phyloP scores from a whole-genome alignment of 2,888 invertebrate genomes.

The Antheraea assamensis region DNA sequence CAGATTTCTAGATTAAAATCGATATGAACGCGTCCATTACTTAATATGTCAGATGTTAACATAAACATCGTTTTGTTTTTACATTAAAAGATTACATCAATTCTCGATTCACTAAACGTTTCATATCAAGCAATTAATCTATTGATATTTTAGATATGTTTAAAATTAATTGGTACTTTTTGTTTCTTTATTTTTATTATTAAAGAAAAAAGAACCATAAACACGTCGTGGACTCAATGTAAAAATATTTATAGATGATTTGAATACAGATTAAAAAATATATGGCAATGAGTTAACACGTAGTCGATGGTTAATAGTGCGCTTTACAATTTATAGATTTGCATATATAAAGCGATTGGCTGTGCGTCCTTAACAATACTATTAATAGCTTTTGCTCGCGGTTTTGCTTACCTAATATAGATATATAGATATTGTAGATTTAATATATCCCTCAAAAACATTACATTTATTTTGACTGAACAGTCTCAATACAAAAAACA shows the following conservation, averaged over 20 bases:
- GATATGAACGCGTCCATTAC: background rate
- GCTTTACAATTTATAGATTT: too few relatives aligned
- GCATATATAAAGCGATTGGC: too few relatives aligned
- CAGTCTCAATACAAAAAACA: too few relatives aligned
- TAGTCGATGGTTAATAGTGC: too few relatives aligned
- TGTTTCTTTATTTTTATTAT: background rate
- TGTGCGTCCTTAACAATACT: too few relatives aligned
- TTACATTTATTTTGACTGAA: too few relatives aligned
- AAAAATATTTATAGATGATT: background rate
- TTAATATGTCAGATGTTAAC: constrained; percentile 7
- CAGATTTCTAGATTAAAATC: constrained; percentile 10
- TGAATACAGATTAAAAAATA: background rate
- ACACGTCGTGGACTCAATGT: background rate
- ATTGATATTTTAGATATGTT: constrained; percentile 1
- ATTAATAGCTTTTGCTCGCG: too few relatives aligned
- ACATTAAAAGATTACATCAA: background rate
- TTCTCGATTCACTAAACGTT: constrained; percentile 8
- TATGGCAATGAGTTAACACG: background rate
- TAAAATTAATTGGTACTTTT: constrained; percentile 3
- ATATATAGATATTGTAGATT: too few relatives aligned
- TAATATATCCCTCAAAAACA: too few relatives aligned
- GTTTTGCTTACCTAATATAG: too few relatives aligned
- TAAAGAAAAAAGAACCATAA: background rate
- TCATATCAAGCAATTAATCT: background rate
- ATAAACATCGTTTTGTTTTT: constrained; percentile 12